Evolutionary conservation across 2,888 invertebrate genomes (phyloP), one percentile per base, ranked within the genome.

Genomic region (Nephrocerus scutellatus): DNA sequence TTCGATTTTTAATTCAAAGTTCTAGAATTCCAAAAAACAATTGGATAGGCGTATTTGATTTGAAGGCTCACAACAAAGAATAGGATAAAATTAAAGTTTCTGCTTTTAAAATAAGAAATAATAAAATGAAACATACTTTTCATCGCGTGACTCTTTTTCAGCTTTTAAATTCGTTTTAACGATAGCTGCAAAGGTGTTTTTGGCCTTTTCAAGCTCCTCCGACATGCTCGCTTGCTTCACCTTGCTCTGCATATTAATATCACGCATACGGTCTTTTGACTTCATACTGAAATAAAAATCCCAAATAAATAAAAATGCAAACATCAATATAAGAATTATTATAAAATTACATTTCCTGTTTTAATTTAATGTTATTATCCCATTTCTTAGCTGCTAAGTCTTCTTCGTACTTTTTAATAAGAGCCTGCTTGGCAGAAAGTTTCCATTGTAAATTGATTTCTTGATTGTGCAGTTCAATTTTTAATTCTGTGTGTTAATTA

Each of bases 341-440:
- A n/a, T n/a, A n/a, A n/a, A n/a, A n/a, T n/a, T 46, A 59, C 59
- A 57, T 51, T 52, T 57, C 56, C 21, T 51, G 49, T 42, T 56
- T 53, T 5, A 57, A 52, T 19, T 50, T 50, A 5, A 57, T 45
- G 32, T 51, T 55, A 36, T 56, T 59, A 9, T 57, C 53, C 52
- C 55, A 56, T 42, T 53, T 57, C 6, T 50, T 53, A 10, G 45
- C 35, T 3, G 57, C 50, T 32, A 59, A 44, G 39, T 54, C 53
- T 14, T 53, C 51, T 39, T 55, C 54, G 41, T 53, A 55, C 39
- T 57, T 57, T 28, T 54, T 49, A 12, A 56, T 55, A 3, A 57
- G 40, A 8, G 48, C 44, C 22, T 52, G 51, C 29, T 59, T 55
- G 2, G 51, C 49, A 2, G 52, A 43, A 28, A 54, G 22, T 40